Conservation (phyloP, 2,113 vertebrate genomes). For the Limanda limanda region DNA sequence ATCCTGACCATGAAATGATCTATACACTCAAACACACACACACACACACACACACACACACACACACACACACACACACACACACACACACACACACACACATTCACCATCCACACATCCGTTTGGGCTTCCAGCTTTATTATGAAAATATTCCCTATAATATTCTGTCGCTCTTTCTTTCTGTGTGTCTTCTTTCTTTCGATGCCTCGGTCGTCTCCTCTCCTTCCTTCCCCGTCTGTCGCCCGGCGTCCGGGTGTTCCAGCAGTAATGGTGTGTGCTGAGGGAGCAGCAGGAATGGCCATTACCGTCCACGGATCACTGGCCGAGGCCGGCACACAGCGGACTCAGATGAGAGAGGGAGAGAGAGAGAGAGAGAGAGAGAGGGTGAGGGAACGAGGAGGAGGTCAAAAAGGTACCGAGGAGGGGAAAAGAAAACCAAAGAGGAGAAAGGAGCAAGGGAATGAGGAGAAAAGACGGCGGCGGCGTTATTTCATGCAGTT, state of each 20-base stretch:
- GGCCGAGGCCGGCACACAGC: slow-evolving; percentile 86
- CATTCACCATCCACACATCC: slow-evolving; percentile 24
- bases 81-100: slow-evolving; percentile 16
- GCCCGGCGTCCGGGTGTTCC: slow-evolving; percentile 69
- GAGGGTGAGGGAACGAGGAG: slow-evolving; percentile 24
- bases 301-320: slow-evolving; percentile 90
- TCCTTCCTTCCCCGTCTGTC: slow-evolving; percentile 25
- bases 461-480: slow-evolving; percentile 45
- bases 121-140: slow-evolving; percentile 18
- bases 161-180: slow-evolving; percentile 5
- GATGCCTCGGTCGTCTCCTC: slow-evolving; percentile 9
- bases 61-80: slow-evolving; percentile 28
- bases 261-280: slow-evolving; percentile 71
- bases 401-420: slow-evolving; percentile 57
- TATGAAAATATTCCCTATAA: slow-evolving; percentile 10
- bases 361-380: slow-evolving; percentile 70
- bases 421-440: not conserved
- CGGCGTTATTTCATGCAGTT: slow-evolving; percentile 57
- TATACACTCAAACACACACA: slow-evolving; percentile 17
- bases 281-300: slow-evolving; percentile 89
- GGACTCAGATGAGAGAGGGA: slow-evolving; percentile 77
- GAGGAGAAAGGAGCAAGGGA: slow-evolving; percentile 6
- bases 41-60: slow-evolving; percentile 21
- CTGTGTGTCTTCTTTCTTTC: slow-evolving; percentile 12
- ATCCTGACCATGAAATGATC: slow-evolving; percentile 74